Percentiles rank a stretch among this genome's conserved stretches.
Conservation (phyloP, 2,888 invertebrate genomes). For the Rotaria magnacalcarata region DNA sequence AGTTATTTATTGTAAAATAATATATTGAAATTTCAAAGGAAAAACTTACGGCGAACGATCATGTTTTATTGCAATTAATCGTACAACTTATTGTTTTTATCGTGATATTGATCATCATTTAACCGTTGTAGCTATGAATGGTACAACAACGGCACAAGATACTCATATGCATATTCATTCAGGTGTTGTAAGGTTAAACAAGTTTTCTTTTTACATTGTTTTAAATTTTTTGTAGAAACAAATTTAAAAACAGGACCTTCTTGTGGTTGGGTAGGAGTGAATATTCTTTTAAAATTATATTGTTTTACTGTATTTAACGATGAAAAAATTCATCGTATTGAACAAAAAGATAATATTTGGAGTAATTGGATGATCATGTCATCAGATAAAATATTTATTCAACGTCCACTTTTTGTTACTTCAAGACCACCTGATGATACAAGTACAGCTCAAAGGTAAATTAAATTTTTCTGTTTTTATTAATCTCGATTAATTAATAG, state of each 20-base stretch:
- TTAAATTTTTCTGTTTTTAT: too few relatives aligned
- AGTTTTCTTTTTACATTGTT: too few relatives aligned
- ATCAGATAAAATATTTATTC: constrained; percentile 2
- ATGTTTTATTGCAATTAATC: constrained; percentile 11
- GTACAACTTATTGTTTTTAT: constrained; percentile 34
- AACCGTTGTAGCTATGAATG: not conserved
- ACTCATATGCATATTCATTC: not conserved
- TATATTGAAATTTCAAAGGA: not conserved
- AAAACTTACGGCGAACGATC: not conserved
- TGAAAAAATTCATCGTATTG: constrained; percentile 17
- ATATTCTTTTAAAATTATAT: constrained; percentile 16
- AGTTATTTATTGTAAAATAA: not conserved
- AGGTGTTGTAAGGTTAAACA: not conserved
- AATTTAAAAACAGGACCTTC: constrained; percentile 27
- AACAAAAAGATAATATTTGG: constrained; percentile 24
- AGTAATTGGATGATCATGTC: constrained; percentile 3
- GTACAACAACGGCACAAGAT: not conserved
- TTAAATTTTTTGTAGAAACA: not conserved
- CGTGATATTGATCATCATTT: constrained; percentile 28
- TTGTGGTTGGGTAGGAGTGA: constrained; percentile 10
- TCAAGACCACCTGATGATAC: not conserved
- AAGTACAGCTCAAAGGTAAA: not conserved
- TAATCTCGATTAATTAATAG: not conserved
- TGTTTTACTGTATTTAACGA: constrained; percentile 30
- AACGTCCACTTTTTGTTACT: constrained; percentile 28